phyloP scores from a whole-genome alignment of 1,140 invertebrate species.

The Heliothis subflexa region DNA sequence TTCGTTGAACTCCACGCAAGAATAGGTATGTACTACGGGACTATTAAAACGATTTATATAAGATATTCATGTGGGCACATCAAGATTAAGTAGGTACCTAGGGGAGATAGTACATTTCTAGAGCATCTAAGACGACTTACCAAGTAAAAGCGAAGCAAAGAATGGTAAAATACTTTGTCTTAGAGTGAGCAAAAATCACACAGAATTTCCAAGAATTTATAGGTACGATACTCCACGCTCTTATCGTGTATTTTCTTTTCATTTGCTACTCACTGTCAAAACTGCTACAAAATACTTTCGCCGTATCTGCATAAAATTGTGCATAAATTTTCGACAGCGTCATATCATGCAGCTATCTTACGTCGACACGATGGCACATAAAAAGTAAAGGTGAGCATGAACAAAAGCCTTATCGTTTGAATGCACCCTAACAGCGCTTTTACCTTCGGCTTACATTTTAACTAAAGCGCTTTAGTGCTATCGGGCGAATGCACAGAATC shows the following conservation, averaged over 20 bases:
- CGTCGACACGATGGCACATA: slow-evolving; percentile 27
- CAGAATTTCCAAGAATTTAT: no score
- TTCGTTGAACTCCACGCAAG: not conserved
- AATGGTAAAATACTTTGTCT: no score
- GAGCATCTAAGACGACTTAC: no score
- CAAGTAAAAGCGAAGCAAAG: no score
- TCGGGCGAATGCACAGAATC: slow-evolving; percentile 48
- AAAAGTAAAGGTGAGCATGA: slow-evolving; percentile 35
- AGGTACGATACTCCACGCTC: not conserved
- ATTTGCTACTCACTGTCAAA: not conserved
- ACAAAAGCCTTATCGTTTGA: slow-evolving; percentile 43
- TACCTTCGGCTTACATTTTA: slow-evolving; percentile 48
- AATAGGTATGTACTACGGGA: no score
- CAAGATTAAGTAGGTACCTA: no score
- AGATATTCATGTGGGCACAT: no score
- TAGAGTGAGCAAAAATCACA: no score
- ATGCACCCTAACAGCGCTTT: slow-evolving; percentile 43
- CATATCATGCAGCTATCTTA: slow-evolving; percentile 35
- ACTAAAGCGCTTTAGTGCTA: slow-evolving; percentile 51
- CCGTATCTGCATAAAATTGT: slow-evolving; percentile 32
- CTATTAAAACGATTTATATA: no score
- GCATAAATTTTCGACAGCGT: slow-evolving; percentile 41
- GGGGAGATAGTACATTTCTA: no score
- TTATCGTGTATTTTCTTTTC: not conserved
- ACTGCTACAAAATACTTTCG: slow-evolving; percentile 7